Conservation (phyloP, 1,140 invertebrate species). For the Tetraneura akinire region DNA sequence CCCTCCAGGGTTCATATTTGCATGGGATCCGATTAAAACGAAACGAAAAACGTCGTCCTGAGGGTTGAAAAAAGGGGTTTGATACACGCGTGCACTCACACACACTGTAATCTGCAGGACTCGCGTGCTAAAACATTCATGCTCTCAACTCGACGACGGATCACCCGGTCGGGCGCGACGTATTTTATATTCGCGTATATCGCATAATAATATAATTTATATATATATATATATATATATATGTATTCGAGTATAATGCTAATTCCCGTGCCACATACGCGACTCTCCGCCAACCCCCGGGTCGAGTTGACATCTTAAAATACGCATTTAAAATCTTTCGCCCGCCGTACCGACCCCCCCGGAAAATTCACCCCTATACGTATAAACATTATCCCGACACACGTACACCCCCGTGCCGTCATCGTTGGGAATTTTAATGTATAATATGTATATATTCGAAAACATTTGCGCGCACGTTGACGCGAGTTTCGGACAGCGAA, state of each 20-base stretch:
- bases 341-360: neutral
- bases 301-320: conserved; percentile 42
- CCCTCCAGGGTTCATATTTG: neutral
- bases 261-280: conserved; percentile 20
- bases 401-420: neutral
- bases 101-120: conserved; percentile 30
- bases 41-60: conserved; percentile 6
- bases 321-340: conserved; percentile 50
- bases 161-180: neutral
- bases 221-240: too few species aligned
- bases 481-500: neutral
- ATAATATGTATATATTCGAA: conserved; percentile 47
- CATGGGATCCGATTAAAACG: conserved; percentile 46
- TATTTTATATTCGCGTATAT: neutral
- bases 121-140: conserved; percentile 46
- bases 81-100: neutral
- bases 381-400: neutral
- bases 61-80: conserved; percentile 28
- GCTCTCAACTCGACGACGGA: conserved; percentile 32
- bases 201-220: too few species aligned
- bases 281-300: neutral
- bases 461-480: conserved; percentile 38
- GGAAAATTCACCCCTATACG: neutral
- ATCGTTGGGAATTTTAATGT: conserved; percentile 33
- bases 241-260: conserved; percentile 13